These are phyloP conservation scores for Hydropsyche betteni DNA, from an alignment of 2,888 invertebrate genomes.

Conservation along the genomic window DNA sequence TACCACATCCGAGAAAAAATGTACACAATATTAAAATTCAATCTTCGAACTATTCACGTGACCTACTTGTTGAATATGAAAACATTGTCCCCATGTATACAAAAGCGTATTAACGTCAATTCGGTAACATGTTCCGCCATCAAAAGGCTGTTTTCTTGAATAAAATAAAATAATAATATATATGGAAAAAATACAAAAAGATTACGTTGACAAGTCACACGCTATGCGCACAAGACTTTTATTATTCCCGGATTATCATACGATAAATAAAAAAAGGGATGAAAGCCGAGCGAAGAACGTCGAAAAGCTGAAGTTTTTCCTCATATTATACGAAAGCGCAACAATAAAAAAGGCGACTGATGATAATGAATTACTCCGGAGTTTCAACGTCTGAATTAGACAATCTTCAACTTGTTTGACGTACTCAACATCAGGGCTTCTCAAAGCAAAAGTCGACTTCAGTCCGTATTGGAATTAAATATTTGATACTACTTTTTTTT, in stretches of 20 bases:
- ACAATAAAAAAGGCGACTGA: too few relatives aligned
- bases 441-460: too few relatives aligned
- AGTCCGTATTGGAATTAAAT: too few relatives aligned
- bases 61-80: conserved; percentile 1
- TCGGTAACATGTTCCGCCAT: neutral
- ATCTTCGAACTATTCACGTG: conserved; percentile 1
- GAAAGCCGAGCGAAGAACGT: neutral
- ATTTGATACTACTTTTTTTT: too few relatives aligned
- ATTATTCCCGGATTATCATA: conserved; percentile 38
- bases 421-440: too few relatives aligned
- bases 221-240: conserved; percentile 14
- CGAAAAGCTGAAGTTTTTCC: too few relatives aligned
- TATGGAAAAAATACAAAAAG: conserved; percentile 27
- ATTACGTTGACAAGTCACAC: conserved; percentile 35
- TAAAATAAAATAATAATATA: conserved; percentile 4
- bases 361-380: too few relatives aligned
- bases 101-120: conserved; percentile 24
- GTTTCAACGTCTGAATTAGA: too few relatives aligned
- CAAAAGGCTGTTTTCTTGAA: conserved; percentile 7
- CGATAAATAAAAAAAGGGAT: conserved; percentile 5
- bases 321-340: too few relatives aligned
- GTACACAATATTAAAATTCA: neutral
- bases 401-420: too few relatives aligned
- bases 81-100: neutral
- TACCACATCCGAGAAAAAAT: neutral